Base-by-base conservation (phyloP, 1,140 invertebrate genomes). In the Semibalanus balanoides region DNA sequence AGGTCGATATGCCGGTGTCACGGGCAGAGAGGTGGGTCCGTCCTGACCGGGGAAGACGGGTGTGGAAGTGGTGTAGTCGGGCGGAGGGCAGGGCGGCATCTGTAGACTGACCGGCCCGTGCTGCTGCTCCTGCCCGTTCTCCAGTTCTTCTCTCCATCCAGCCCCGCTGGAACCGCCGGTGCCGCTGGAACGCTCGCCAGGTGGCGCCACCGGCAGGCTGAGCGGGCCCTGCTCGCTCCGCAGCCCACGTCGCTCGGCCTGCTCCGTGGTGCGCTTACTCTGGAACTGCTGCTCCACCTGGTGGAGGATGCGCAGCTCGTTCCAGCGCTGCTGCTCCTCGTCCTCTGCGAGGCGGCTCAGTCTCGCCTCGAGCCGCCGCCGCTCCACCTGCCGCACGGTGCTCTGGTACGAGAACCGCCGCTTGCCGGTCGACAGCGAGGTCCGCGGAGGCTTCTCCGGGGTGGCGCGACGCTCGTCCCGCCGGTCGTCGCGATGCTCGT, bases 321-420 rank as follows among this genome's bases (percentile, higher is more conserved):
- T 87, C 73, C 89, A 85, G 74, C 91, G 83, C 81, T 91, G 88
- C 73, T 88, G 87, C 83, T 93, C 91, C 83, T 91, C 91, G 29
- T 88, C 86, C 80, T 93, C 91, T 0, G 89, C 90, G 81, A 92
- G 90, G 78, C 86, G 87, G 25, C 89, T 89, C 76, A 93, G 84
- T 82, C 90, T 90, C 78, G 93, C 91, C 0, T 91, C 89, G 73
- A 93, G 82, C 75, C 88, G 84, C 69, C 88, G 87, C 79, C 91
- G 86, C 83, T 93, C 92, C 43, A 92, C 87, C 81, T 92, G 89
- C 31, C 92, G 81, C 11, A 93, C 88, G 0, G 92, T 93, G 76
- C 90, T 92, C 83, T 93, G 91, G 82, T 93, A 93, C 0, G 89
- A 92, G 83, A 93, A 93, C 80, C n/a, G 9, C 9, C n/a, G 9